A percentile compares a stretch with the other conserved stretches of the same genome.
Evolutionary conservation across 2,888 invertebrate genomes (phyloP).

Genomic region (Ferrisia virgata): DNA sequence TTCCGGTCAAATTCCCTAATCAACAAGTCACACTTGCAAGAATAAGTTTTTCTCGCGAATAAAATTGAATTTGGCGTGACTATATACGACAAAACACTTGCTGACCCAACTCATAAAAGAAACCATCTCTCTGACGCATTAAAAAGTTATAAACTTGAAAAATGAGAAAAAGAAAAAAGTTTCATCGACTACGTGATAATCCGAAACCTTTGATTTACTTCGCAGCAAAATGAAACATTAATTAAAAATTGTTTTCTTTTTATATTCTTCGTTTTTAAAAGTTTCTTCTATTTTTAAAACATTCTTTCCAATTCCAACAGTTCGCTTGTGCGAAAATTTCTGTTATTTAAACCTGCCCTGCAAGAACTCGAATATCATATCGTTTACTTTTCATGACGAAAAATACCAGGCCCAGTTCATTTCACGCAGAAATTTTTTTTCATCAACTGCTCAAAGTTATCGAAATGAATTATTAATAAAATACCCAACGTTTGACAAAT

Average conservation of each 20-base stretch:
- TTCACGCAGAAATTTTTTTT: background rate
- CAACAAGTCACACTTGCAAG: background rate
- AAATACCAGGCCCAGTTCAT: background rate
- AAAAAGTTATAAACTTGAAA: slow-evolving; percentile 22
- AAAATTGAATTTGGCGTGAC: background rate
- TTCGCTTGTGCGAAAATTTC: background rate
- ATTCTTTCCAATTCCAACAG: background rate
- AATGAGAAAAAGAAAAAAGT: background rate
- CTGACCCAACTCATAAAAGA: background rate
- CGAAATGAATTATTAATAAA: background rate
- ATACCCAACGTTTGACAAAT: background rate
- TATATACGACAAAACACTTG: background rate
- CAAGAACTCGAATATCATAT: background rate
- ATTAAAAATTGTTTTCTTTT: background rate
- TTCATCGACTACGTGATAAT: background rate
- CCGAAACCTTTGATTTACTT: background rate
- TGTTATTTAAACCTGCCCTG: background rate
- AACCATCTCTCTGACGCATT: background rate
- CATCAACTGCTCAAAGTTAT: background rate
- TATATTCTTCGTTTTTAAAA: background rate
- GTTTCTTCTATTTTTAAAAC: background rate
- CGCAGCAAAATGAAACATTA: background rate
- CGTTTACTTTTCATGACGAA: background rate
- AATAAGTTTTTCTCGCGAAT: background rate
- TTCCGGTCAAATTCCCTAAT: background rate